Base-by-base conservation (phyloP, 2,113 vertebrate genomes). In the Gulo gulo region DNA sequence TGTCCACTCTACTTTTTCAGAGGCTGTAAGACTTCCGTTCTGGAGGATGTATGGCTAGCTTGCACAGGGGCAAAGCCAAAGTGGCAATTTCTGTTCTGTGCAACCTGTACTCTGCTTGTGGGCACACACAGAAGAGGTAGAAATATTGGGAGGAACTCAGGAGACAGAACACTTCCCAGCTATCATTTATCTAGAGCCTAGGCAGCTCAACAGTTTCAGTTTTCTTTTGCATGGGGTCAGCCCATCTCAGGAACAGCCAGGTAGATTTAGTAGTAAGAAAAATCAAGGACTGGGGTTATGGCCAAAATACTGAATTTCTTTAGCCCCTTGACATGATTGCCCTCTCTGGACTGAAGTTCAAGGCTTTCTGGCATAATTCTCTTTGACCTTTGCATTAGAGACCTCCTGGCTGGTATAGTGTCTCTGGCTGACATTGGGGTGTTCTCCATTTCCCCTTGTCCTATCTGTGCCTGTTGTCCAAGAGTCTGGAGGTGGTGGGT, bases 201-300 rank as follows among this genome's bases (percentile, higher is more conserved):
- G 55, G 92, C 50, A 71, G 52, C n/a, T 67, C 42, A 15, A 23
- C n/a, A 50, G 69, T 92, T 97, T 96, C 61, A 21, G 88, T 96
- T 98, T 97, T 95, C 74, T 59, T 97, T 74, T 86, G 57, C 87
- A 31, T 16, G 52, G 57, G 12, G 15, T 93, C 36, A 89, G 86
- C 9, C 45, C 31, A 12, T 74, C 29, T 91, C 67, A 8, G 67
- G 36, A 85, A 67, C 61, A n/a, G 78, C 84, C 45, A 34, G 36
- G 26, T 88, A 88, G 90, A 82, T 63, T 95, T 63, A 69, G 39
- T 69, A 45, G 59, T 79, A 73, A 69, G 45, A 83, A 69, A 81
- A 76, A 65, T 42, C 8, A 3, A 6, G 31, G 20, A 23, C 10
- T 24, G 24, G 21, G 85, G 13, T 74, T 39, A 29, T 1, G 39